Evolutionary conservation across 2,113 vertebrate species (phyloP).

Genomic region (Equus przewalskii): DNA sequence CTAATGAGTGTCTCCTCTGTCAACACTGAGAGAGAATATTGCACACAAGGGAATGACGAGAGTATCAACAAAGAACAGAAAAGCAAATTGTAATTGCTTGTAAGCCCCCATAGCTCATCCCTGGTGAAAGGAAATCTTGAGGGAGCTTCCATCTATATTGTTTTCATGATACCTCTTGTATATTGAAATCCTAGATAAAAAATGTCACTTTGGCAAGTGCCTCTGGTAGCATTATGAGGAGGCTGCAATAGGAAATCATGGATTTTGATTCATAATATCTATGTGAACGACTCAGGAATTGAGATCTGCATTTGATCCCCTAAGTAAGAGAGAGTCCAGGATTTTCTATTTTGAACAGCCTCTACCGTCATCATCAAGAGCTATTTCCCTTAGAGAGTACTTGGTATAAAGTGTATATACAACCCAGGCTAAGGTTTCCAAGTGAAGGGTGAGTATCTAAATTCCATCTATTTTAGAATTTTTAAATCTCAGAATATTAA

Average conservation of each 20-base stretch:
- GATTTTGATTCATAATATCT: neutral
- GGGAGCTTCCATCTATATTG: neutral
- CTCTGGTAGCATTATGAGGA: neutral
- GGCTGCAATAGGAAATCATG: neutral
- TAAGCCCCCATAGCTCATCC: neutral
- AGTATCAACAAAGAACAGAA: neutral
- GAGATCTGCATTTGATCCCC: too few relatives aligned
- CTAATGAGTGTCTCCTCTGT: neutral
- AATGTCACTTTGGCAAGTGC: neutral
- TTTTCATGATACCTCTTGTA: neutral
- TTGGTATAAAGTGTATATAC: neutral
- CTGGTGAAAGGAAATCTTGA: neutral
- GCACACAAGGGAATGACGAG: neutral
- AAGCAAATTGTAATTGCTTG: slow-evolving; percentile 2
- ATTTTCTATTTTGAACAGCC: neutral
- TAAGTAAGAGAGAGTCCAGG: neutral
- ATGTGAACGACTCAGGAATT: too few relatives aligned
- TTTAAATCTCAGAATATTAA: neutral
- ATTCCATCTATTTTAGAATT: neutral
- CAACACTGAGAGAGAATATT: neutral
- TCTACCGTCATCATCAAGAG: neutral
- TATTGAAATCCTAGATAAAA: neutral
- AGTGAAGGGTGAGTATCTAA: neutral
- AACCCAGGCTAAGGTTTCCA: neutral
- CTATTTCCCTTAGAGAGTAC: neutral